phyloP scores from a whole-genome alignment of 2,888 invertebrate species.

The Agrotis puta region DNA sequence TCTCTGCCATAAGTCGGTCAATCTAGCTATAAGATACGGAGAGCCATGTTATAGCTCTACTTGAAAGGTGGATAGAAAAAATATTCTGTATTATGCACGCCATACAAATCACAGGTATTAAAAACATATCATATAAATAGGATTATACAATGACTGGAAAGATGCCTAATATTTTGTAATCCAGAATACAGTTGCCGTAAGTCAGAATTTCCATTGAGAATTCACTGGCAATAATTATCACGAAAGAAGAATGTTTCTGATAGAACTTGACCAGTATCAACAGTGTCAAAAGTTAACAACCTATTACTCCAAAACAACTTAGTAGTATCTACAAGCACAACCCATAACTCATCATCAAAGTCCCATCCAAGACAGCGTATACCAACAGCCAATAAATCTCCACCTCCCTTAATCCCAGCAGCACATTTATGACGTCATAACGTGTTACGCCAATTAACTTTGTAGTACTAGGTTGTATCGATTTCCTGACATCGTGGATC shows the following conservation, averaged over 20 bases:
- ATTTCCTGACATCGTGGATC: constrained; percentile 31
- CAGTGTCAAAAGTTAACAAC: not conserved
- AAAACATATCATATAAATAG: no score
- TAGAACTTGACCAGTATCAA: not conserved
- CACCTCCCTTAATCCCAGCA: constrained; percentile 30
- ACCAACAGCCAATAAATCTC: constrained; percentile 39
- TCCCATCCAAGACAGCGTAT: constrained; percentile 3
- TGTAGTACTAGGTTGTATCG: constrained; percentile 10
- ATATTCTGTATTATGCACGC: no score
- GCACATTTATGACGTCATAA: constrained; percentile 56
- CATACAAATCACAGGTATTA: no score
- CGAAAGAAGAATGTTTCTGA: not conserved
- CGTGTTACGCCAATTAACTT: constrained; percentile 48
- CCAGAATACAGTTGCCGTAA: not conserved
- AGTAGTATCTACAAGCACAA: not conserved
- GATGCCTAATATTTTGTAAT: no score
- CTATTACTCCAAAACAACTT: not conserved
- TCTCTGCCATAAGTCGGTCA: no score
- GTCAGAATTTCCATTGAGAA: not conserved
- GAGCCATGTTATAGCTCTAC: no score
- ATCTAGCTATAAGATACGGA: no score
- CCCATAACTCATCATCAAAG: constrained; percentile 45
- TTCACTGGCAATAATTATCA: not conserved
- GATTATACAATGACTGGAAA: no score
- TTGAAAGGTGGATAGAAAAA: no score